These are phyloP conservation scores for Acanthisitta chloris DNA, from an alignment of 2,113 vertebrate species.

Conservation along the genomic window DNA sequence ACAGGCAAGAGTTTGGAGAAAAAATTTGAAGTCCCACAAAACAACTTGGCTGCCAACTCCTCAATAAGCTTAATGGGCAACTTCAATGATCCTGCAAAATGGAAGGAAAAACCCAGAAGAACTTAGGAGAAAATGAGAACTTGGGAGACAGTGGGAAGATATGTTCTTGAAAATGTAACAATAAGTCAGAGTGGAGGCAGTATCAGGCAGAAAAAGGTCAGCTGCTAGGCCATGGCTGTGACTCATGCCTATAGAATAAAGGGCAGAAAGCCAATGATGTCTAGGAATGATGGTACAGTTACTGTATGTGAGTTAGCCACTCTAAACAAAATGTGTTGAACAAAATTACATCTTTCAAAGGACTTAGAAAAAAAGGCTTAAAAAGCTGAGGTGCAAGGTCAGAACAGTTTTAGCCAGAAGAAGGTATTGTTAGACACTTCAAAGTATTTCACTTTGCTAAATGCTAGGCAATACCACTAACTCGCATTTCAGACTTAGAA, in stretches of 20 bases:
- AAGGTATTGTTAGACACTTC: background rate
- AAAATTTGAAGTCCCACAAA: background rate
- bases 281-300: background rate
- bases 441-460: background rate
- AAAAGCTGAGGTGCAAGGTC: background rate
- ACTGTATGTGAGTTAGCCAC: background rate
- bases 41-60: background rate
- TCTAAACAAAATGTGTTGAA: background rate
- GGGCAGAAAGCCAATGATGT: background rate
- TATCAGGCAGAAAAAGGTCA: background rate
- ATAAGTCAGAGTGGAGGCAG: background rate
- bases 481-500: background rate
- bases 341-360: background rate
- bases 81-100: background rate
- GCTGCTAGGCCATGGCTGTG: background rate
- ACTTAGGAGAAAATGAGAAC: background rate
- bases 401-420: background rate
- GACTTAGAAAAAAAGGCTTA: background rate
- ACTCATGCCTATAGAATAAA: background rate
- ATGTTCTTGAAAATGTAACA: background rate
- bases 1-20: background rate
- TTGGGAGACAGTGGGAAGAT: background rate
- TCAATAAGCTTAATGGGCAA: accelerated
- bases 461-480: background rate
- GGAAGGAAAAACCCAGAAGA: background rate